Evolutionary conservation across 2,113 vertebrate genomes (phyloP), one percentile per base, ranked within the genome.

Genomic region (Dipodomys spectabilis): DNA sequence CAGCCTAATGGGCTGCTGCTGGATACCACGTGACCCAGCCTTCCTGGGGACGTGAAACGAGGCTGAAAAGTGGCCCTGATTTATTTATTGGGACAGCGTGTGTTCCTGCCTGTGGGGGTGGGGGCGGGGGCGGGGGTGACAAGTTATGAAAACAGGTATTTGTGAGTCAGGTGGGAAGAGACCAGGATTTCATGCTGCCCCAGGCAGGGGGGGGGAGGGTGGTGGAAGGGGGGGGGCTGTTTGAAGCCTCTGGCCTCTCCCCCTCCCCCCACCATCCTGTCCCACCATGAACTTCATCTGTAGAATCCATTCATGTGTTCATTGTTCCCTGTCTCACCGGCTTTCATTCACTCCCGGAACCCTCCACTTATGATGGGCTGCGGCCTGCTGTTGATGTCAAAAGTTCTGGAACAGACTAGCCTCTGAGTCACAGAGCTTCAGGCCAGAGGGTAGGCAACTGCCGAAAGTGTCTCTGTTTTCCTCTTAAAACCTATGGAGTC

Each of bases 1-100:
- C 97, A 97, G 97, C 96, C 95, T 93, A 97, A 97, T 95, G 81
- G 97, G 95, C 95, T 98, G 93, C 97, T 82, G 97, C 97, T 75
- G 95, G 96, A 68, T 12, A 35, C 88, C 97, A 96, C 72, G 92
- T 96, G 97, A 96, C 62, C 87, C 94, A n/a, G 30, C 90, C 97
- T 94, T 97, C 97, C 78, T 6, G 6, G 95, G 93, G 95, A 97
- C 73, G 69, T 85, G 93, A 96, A 97, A 94, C 83, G 92, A 97
- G 92, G 97, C 97, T 96, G 95, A 97, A 97, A 97, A 97, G 97
- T 91, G 95, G 96, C 95, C 95, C 97, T 96, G 97, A 97, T 97
- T 97, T 97, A 97, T 97, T 96, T 96, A 97, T 25, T 87, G 84
- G 87, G 92, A 88, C 44, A 65, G 62, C 49, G 82, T 2, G 7